Percentiles rank a stretch among this genome's conserved stretches.
These are phyloP conservation scores for Zaprionus taronus DNA, from an alignment of 1,140 invertebrate species.

Conservation along the genomic window DNA sequence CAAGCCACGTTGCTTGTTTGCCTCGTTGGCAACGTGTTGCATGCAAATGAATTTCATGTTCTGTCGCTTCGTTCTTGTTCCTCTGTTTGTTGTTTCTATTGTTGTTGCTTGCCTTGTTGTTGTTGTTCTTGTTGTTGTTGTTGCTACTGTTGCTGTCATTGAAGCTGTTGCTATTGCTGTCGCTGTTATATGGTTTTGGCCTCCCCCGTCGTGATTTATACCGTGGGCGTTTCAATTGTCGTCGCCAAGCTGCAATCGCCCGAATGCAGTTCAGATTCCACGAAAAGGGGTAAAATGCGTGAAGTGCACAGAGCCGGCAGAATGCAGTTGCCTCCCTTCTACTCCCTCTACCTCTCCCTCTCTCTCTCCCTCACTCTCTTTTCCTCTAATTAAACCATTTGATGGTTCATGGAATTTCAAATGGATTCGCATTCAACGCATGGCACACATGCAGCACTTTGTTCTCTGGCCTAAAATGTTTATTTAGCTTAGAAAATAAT, in stretches of 20 bases:
- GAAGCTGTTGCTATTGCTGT: constrained; percentile 35
- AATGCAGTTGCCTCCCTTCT: not conserved
- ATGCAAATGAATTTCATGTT: constrained; percentile 77
- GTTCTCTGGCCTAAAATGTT: not conserved
- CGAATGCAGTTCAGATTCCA: constrained; percentile 15
- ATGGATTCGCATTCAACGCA: constrained; percentile 1
- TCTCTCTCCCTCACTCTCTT: not conserved
- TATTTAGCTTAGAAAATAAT: not conserved
- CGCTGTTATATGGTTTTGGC: constrained; percentile 37
- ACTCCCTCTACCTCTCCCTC: not conserved
- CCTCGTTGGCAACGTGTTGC: constrained; percentile 71
- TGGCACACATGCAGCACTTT: not conserved
- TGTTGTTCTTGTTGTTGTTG: not conserved
- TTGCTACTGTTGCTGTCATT: constrained; percentile 9
- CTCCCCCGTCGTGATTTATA: constrained; percentile 48
- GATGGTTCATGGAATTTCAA: constrained; percentile 11
- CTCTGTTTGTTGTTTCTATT: not conserved
- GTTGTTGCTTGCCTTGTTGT: not conserved
- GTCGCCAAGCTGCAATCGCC: constrained; percentile 26
- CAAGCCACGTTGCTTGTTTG: constrained; percentile 42
- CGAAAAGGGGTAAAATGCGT: not conserved
- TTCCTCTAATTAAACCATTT: constrained; percentile 28
- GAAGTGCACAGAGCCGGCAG: constrained; percentile 8
- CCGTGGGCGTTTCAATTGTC: constrained; percentile 39
- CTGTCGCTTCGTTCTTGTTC: not conserved